Percentiles rank a stretch among this genome's conserved stretches.
Conservation (phyloP, 2,113 vertebrate species). For the Actinemys pallida region DNA sequence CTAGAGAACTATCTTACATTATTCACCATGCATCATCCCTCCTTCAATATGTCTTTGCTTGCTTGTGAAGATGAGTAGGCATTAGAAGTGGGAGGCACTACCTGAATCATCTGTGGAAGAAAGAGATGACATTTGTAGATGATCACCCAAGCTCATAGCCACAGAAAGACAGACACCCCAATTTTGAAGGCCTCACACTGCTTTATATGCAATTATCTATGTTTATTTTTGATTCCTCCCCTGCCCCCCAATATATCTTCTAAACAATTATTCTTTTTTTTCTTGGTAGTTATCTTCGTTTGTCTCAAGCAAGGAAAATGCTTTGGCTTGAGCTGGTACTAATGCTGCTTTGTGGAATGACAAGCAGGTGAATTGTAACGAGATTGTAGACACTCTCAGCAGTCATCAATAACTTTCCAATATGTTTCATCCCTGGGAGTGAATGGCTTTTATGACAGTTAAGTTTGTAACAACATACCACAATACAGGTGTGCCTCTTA, state of each 20-base stretch:
- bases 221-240: background rate
- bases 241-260: background rate
- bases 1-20: conserved; percentile 36
- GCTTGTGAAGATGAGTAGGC: conserved; percentile 67
- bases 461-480: conserved; percentile 47
- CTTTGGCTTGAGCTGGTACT: conserved; percentile 61
- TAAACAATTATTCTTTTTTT: background rate
- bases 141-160: background rate
- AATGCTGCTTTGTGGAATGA: conserved; percentile 57
- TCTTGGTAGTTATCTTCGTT: conserved; percentile 34
- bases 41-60: conserved; percentile 76
- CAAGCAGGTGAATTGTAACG: conserved; percentile 59
- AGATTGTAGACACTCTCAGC: conserved; percentile 56
- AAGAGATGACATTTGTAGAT: conserved; percentile 12
- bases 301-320: conserved; percentile 58
- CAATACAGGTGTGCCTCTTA: conserved; percentile 62
- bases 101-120: conserved; percentile 69
- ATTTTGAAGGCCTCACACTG: background rate
- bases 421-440: conserved; percentile 63
- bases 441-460: conserved; percentile 58
- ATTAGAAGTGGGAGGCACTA: conserved; percentile 66
- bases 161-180: conserved; percentile 23
- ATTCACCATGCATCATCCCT: conserved; percentile 54
- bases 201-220: background rate
- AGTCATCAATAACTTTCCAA: conserved; percentile 61